Conservation (phyloP, 2,888 invertebrate species). For the Nomada flava region DNA sequence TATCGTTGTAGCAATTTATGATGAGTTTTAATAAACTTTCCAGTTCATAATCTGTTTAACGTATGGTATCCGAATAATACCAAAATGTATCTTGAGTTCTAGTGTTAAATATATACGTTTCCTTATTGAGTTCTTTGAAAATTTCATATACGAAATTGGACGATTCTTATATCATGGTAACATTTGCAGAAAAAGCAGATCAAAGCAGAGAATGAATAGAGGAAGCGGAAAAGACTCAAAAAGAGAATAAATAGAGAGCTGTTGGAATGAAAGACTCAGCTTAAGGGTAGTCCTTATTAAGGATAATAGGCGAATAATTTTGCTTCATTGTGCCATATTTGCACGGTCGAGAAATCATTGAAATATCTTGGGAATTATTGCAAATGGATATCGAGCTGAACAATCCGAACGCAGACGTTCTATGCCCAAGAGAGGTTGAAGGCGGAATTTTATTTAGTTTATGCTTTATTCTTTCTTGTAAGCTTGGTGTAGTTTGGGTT, state of each 20-base stretch:
- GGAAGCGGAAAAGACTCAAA: slow-evolving; percentile 3
- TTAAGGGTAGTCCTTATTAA: slow-evolving; percentile 2
- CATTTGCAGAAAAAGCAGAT: neutral
- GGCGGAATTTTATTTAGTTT: no score
- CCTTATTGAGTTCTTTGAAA: no score
- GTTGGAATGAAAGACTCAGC: slow-evolving; percentile 7
- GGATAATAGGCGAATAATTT: neutral
- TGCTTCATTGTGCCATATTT: neutral
- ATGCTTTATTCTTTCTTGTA: no score
- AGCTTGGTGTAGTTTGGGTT: no score
- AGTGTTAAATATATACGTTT: no score
- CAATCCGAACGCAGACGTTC: neutral
- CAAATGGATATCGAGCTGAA: neutral
- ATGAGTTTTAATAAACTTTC: no score
- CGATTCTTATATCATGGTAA: neutral
- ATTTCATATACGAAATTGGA: neutral
- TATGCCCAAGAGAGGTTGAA: no score
- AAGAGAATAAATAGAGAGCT: neutral
- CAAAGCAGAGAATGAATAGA: neutral
- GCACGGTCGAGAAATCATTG: slow-evolving; percentile 10
- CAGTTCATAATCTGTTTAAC: no score
- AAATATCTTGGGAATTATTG: slow-evolving; percentile 11
- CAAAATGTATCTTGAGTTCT: no score
- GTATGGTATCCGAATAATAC: no score
- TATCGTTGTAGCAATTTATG: no score